phyloP scores from a whole-genome alignment of 2,113 vertebrate species.

The Sterrhoptilus dennistouni region DNA sequence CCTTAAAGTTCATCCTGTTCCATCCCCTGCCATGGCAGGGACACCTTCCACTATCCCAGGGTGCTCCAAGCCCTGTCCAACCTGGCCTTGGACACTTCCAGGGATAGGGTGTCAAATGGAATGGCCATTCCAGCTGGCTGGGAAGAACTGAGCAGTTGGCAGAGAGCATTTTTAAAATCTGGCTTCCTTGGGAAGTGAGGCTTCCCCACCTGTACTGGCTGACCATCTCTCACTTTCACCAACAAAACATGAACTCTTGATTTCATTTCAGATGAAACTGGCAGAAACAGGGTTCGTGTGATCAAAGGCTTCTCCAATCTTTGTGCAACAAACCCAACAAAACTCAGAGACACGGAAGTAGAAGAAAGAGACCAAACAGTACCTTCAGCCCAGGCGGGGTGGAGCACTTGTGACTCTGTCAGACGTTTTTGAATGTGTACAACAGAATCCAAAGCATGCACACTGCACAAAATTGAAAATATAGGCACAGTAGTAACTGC shows the following conservation, averaged over 20 bases:
- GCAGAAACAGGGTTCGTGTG: not conserved
- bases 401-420: not conserved
- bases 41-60: not conserved
- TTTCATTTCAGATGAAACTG: not conserved
- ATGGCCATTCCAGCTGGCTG: not conserved
- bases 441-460: constrained; percentile 57
- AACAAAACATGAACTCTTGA: not conserved
- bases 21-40: not conserved
- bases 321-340: not conserved
- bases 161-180: not conserved
- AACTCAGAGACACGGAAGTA: not conserved
- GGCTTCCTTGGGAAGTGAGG: not conserved
- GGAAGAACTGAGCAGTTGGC: not conserved
- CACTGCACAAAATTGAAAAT: constrained; percentile 19
- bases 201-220: not conserved
- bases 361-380: not conserved
- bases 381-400: not conserved
- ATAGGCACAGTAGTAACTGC: constrained; percentile 22
- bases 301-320: not conserved
- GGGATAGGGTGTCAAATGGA: not conserved
- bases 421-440: not conserved
- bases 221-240: not conserved
- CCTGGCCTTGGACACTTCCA: not conserved
- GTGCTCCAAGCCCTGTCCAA: rapidly evolving
- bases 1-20: not conserved